Evolutionary conservation across 2,888 invertebrate species (phyloP).

Genomic region (Oxyscelio sp.): DNA sequence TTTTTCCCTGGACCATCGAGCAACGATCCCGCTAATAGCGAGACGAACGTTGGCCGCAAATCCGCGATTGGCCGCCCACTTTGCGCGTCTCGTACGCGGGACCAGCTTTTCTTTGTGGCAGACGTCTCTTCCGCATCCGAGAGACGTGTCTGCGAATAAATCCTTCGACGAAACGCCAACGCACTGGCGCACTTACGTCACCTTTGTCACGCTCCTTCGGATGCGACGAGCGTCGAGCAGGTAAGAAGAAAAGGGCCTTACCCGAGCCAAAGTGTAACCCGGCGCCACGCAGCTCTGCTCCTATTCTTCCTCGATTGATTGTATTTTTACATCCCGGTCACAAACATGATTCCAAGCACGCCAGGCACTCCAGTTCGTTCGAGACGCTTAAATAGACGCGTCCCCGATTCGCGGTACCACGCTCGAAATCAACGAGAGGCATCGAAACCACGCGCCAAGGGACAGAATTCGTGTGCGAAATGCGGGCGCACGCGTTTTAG

Average conservation of each 20-base stretch:
- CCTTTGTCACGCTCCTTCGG: conserved; percentile 29
- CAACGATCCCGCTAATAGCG: conserved; percentile 4
- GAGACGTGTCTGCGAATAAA: conserved; percentile 61
- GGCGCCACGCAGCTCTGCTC: conserved; percentile 8
- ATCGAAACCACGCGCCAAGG: conserved; percentile 38
- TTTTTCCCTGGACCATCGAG: neutral
- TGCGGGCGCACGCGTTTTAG: conserved; percentile 72
- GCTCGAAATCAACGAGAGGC: conserved; percentile 67
- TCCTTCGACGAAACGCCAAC: conserved; percentile 62
- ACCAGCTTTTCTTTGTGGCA: conserved; percentile 56
- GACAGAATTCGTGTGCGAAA: conserved; percentile 10
- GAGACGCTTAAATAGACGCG: conserved; percentile 47
- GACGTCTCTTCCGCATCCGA: conserved; percentile 70
- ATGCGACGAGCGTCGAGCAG: too few relatives aligned
- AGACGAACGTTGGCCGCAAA: conserved; percentile 16
- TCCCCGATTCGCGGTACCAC: conserved; percentile 55
- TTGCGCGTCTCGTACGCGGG: conserved; percentile 26
- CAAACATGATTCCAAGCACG: conserved; percentile 53
- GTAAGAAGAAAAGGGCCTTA: neutral
- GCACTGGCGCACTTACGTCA: conserved; percentile 63
- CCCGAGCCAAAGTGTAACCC: neutral
- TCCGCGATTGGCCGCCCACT: conserved; percentile 58
- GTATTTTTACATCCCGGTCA: conserved; percentile 40
- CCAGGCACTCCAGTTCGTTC: conserved; percentile 20
- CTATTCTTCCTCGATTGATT: neutral